Evolutionary conservation across 2,888 invertebrate genomes (phyloP).

Genomic region (Byasa hedistus): DNA sequence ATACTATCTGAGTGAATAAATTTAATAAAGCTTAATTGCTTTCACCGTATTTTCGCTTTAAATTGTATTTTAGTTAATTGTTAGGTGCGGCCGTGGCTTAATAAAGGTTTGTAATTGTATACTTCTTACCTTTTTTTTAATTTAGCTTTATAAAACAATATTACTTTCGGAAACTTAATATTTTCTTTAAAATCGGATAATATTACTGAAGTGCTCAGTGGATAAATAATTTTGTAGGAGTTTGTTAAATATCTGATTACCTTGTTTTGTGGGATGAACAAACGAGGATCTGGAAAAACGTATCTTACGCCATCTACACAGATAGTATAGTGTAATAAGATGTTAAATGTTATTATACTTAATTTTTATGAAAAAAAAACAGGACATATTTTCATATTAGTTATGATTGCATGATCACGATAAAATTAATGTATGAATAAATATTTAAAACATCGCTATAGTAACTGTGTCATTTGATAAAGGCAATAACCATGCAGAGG

Average conservation of each 20-base stretch:
- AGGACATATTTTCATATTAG: background rate
- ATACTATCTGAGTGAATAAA: background rate
- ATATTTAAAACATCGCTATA: background rate
- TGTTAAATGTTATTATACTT: too few species aligned
- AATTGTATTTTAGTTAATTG: slow-evolving; percentile 20
- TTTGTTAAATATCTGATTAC: background rate
- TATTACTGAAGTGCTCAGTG: background rate
- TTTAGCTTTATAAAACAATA: background rate
- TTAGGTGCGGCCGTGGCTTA: background rate
- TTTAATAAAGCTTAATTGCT: slow-evolving; percentile 16
- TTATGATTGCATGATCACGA: background rate
- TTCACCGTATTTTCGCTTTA: slow-evolving; percentile 6
- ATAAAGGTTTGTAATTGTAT: slow-evolving; percentile 4
- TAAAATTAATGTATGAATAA: background rate
- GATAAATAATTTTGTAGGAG: background rate
- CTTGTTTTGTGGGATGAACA: background rate
- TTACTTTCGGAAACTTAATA: background rate
- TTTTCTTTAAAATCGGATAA: background rate
- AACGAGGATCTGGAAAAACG: background rate
- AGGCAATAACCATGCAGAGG: background rate
- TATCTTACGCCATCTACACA: too few species aligned
- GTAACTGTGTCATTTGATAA: background rate
- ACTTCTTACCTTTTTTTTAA: background rate
- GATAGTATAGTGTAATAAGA: too few species aligned
- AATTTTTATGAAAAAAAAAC: background rate